These are phyloP conservation scores for Phalanger gymnotis DNA, from an alignment of 2,797 vertebrate species.

Conservation along the genomic window DNA sequence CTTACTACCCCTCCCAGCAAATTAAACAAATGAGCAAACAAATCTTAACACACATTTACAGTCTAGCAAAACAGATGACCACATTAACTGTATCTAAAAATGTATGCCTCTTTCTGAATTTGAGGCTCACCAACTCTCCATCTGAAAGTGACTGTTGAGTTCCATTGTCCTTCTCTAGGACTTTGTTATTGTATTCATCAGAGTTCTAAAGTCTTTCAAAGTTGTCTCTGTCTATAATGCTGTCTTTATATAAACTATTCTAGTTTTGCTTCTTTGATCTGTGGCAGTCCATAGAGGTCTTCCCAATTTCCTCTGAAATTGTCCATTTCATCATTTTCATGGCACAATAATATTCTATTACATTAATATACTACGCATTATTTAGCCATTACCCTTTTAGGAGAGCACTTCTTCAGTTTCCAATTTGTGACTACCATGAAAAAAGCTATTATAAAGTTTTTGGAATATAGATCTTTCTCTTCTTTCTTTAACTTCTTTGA, in stretches of 20 bases:
- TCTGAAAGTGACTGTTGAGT: background rate
- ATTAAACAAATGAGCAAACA: background rate
- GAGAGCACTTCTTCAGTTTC: background rate
- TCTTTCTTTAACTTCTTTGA: conserved; percentile 9
- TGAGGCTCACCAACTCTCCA: background rate
- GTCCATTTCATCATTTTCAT: background rate
- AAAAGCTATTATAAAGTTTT: background rate
- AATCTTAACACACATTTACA: background rate
- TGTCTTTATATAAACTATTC: background rate
- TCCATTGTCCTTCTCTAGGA: background rate
- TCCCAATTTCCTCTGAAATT: background rate
- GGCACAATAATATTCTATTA: background rate
- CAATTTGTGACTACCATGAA: conserved; percentile 3
- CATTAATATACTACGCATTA: background rate
- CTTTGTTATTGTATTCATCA: background rate
- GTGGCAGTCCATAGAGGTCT: background rate
- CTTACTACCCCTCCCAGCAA: background rate
- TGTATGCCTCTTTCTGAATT: background rate
- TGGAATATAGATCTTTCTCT: background rate
- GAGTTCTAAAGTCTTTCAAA: background rate
- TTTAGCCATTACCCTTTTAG: background rate
- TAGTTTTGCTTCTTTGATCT: background rate
- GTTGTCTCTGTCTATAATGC: background rate
- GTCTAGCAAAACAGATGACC: background rate
- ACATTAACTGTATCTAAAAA: background rate